These are phyloP conservation scores for Huso huso DNA, from an alignment of 2,797 vertebrate species.

Conservation along the genomic window DNA sequence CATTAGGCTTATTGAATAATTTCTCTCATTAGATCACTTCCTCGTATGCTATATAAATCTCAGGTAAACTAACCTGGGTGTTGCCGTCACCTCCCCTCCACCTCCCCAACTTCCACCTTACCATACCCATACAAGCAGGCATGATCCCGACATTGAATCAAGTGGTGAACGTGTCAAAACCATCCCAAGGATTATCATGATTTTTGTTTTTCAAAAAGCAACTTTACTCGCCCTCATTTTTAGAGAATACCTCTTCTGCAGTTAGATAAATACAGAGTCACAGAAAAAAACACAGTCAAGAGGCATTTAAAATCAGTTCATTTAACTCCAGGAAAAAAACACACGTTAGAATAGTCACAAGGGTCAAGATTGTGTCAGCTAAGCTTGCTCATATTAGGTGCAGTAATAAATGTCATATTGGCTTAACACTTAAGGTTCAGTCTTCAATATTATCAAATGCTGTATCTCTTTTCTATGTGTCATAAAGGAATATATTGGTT, in stretches of 20 bases:
- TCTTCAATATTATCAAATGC: constrained; percentile 34
- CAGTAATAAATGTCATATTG: constrained; percentile 16
- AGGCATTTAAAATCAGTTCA: not conserved
- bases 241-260: constrained; percentile 9
- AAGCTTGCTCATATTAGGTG: constrained; percentile 28
- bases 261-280: constrained; percentile 8
- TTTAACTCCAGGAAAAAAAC: not conserved
- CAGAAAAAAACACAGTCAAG: not conserved
- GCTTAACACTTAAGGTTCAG: constrained; percentile 39
- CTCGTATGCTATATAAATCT: no score
- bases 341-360: not conserved
- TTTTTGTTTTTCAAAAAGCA: not conserved
- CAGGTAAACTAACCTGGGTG: no score
- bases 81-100: no score
- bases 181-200: no score
- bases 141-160: no score
- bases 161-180: no score
- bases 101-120: no score
- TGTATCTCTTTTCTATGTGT: constrained; percentile 21
- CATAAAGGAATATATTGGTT: constrained; percentile 34
- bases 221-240: not conserved
- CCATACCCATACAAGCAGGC: no score
- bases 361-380: constrained; percentile 15
- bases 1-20: no score
- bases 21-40: no score